Evolutionary conservation across 1,140 invertebrate species (phyloP), one percentile per base, ranked within the genome.

Genomic region (Leptestheria dahalacensis): DNA sequence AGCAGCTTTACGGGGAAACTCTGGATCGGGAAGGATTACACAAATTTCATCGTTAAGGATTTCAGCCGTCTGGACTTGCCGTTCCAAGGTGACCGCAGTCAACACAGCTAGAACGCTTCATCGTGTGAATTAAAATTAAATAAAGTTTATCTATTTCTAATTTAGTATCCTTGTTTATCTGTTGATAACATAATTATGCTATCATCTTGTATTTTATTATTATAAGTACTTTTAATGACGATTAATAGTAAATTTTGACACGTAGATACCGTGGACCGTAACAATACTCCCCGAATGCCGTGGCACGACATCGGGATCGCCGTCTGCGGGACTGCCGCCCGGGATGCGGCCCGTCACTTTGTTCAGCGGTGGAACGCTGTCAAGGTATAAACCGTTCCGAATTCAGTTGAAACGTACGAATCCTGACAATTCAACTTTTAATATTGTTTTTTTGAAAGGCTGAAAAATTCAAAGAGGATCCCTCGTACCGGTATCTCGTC

Each of bases 21-120:
- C n/a, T 99, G 95, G 95, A 81, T 95, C 48, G 95, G 94, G 29
- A 97, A 98, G 73, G 95, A 99, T 72, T 99, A 99, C 69, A 84
- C 84, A 3, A 99, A 98, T 74, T 97, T 97, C 70, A 96, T 98
- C 65, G 84, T 92, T n/a, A 96, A 97, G 73, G 95, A 98, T 74
- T 96, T 97, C 72, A 82, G 82, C 60, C 85, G 92, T 73, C 76
- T 95, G 26, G 86, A 97, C 66, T 78, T 82, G 60, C 95, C 94
- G 0, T 96, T 85, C 77, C 79, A 82, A 68, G 86, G 84, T 85
- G 61, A 72, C 73, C 71, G 46, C 24, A 12, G 2, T 59, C 2
- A 23, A 58, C 15, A 21, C 21, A 18, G 49, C 25, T 18, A 55
- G 15, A 10, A 47, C 48, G 51, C 48, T 28, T 10, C 46, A 11